phyloP scores from a whole-genome alignment of 1,140 invertebrate genomes.

The Drosophila pruinosa region DNA sequence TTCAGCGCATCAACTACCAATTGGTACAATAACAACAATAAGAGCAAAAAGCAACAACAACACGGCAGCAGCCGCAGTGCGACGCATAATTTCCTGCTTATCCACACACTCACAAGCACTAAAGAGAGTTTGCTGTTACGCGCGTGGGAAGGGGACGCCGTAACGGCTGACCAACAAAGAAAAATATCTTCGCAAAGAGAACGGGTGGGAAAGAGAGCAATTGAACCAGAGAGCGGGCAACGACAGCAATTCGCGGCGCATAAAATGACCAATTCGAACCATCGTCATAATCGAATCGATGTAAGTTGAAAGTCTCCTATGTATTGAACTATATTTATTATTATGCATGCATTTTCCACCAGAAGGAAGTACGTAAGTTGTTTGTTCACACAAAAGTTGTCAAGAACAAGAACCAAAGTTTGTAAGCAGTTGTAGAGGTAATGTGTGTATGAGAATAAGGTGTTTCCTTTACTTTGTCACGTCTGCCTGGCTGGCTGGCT shows the following conservation, averaged over 20 bases:
- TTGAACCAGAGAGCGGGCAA: slow-evolving; percentile 31
- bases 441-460: neutral
- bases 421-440: neutral
- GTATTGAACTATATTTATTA: neutral
- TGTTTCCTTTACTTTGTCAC: slow-evolving; percentile 19
- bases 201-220: slow-evolving; percentile 29
- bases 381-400: neutral
- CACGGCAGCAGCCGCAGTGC: slow-evolving; percentile 40
- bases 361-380: neutral
- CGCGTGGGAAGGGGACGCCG: slow-evolving; percentile 50
- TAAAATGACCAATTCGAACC: slow-evolving; percentile 78
- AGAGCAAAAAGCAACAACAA: slow-evolving; percentile 28
- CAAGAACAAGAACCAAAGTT: slow-evolving; percentile 17
- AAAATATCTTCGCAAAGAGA: slow-evolving; percentile 31
- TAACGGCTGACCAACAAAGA: slow-evolving; percentile 50
- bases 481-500: neutral
- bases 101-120: slow-evolving; percentile 37
- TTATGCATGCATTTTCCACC: slow-evolving; percentile 13
- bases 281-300: slow-evolving; percentile 66
- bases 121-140: slow-evolving; percentile 45
- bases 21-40: slow-evolving; percentile 38
- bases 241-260: slow-evolving; percentile 58
- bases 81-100: slow-evolving; percentile 72
- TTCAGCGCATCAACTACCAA: slow-evolving; percentile 47
- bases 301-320: slow-evolving; percentile 45